Evolutionary conservation across 2,888 invertebrate genomes (phyloP), one percentile per base, ranked within the genome.

Genomic region (Aleiodes alternator): DNA sequence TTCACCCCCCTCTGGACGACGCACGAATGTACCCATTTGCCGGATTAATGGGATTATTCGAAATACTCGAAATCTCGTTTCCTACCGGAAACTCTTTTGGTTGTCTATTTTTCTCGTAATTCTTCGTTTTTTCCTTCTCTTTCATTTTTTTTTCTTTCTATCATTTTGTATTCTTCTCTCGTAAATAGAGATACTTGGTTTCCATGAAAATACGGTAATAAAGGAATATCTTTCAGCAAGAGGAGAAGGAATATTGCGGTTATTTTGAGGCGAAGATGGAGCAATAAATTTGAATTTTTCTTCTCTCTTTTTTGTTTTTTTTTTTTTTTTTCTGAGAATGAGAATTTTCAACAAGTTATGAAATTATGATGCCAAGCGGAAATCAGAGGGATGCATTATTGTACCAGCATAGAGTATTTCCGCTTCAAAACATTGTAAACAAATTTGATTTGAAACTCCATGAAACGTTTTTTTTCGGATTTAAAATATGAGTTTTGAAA

Each of bases 1-100:
- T 2, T 23, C 23, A 23, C 23, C 53, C 14, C 14, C 61, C 61
- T n/a, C 11, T 61, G 38, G 16, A 61, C 14, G 34, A 38, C 38
- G 34, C 38, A 38, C 38, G 38, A 38, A 61, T 56, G 57, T 11
- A 31, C 61, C 59, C 57, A 69, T 69, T 69, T 55, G 51, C 69
- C 14, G 61, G 61, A 70, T 74, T 69, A 74, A 74, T 69, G 61
- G 59, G 61, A 74, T 74, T 70, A 74, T 74, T 59, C 69, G 59
- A 68, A 68, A 53, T 51, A 61, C 68, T 66, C 51, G 68, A 29
- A 31, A 50, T 73, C 73, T 68, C 72, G 50, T 69, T 69, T 55
- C 11, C 23, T 11, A 8, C 38, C 31, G 34, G 69, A 12, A 53
- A 34, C 51, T 72, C 51, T 48, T 50, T 9, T 50, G 9, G 9